phyloP scores from a whole-genome alignment of 2,888 invertebrate species.

The Aradus depressus region DNA sequence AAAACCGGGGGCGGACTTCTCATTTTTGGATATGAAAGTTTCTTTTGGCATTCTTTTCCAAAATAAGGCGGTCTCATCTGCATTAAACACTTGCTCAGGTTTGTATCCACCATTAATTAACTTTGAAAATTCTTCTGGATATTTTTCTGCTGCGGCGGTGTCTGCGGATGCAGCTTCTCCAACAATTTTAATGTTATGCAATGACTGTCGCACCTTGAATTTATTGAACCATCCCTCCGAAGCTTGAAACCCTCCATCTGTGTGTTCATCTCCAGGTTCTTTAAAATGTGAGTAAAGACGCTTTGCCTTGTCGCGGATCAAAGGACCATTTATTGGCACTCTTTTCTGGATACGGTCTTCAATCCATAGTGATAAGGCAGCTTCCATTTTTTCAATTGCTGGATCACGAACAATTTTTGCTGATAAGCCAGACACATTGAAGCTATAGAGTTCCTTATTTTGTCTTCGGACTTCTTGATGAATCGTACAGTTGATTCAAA shows the following conservation, averaged over 20 bases:
- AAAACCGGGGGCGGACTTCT: constrained; percentile 32
- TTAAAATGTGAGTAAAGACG: not conserved
- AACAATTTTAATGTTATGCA: constrained; percentile 22
- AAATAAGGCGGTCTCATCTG: constrained; percentile 30
- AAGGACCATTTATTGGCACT: constrained; percentile 11
- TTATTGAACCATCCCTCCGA: constrained; percentile 25
- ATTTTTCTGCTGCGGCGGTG: constrained; percentile 6
- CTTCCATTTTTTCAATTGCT: constrained; percentile 14
- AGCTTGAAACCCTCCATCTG: constrained; percentile 7
- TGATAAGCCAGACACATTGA: not conserved
- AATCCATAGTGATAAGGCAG: constrained; percentile 7
- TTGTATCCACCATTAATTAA: constrained; percentile 3
- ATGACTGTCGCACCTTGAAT: constrained; percentile 20
- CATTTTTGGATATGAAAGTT: constrained; percentile 33
- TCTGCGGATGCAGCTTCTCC: constrained; percentile 20
- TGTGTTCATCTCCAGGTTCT: not conserved
- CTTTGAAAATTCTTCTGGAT: constrained; percentile 5
- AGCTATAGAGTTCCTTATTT: constrained; percentile 1
- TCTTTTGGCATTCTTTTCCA: constrained; percentile 34
- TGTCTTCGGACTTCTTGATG: not conserved
- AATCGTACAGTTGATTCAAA: not conserved
- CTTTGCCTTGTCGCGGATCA: constrained; percentile 12
- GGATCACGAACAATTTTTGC: constrained; percentile 11
- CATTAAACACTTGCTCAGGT: constrained; percentile 9
- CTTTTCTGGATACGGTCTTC: constrained; percentile 16